phyloP scores from a whole-genome alignment of 2,888 invertebrate genomes.

The Anthophora plumipes region DNA sequence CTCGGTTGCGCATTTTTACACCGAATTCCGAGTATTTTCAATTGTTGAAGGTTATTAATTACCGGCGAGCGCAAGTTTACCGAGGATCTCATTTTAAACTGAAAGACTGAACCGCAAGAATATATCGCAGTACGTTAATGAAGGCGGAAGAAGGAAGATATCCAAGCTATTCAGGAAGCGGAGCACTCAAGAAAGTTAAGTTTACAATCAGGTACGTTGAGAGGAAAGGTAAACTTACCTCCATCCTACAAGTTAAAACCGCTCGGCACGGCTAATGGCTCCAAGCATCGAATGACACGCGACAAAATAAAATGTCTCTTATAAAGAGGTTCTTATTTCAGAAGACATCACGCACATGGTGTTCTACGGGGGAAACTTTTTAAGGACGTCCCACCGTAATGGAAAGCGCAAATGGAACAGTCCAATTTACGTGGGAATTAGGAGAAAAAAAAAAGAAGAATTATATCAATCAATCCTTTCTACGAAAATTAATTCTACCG shows the following conservation, averaged over 20 bases:
- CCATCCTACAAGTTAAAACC: slow-evolving; percentile 64
- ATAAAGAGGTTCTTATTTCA: slow-evolving; percentile 61
- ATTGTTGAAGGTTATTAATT: slow-evolving; percentile 17
- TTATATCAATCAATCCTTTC: not conserved
- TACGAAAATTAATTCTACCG: not conserved
- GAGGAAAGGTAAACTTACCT: slow-evolving; percentile 69
- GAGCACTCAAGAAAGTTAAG: slow-evolving; percentile 71
- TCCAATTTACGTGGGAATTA: not conserved
- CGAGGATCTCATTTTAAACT: slow-evolving; percentile 25
- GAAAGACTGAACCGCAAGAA: slow-evolving; percentile 49
- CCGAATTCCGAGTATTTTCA: not conserved
- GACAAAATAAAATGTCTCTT: slow-evolving; percentile 69
- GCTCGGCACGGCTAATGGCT: slow-evolving; percentile 64
- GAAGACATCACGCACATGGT: slow-evolving; percentile 31
- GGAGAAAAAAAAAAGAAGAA: too few relatives aligned
- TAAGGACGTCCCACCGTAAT: not conserved
- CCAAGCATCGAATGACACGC: slow-evolving; percentile 70
- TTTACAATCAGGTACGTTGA: slow-evolving; percentile 70
- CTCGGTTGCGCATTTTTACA: not conserved
- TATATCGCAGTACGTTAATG: slow-evolving; percentile 60
- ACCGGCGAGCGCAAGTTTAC: slow-evolving; percentile 9
- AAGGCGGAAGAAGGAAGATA: slow-evolving; percentile 59
- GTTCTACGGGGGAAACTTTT: not conserved
- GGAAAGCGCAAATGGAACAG: slow-evolving; percentile 21
- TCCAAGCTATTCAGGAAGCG: slow-evolving; percentile 64